Evolutionary conservation across 2,797 vertebrate species (phyloP).

Genomic region (Gallinago solitaria): DNA sequence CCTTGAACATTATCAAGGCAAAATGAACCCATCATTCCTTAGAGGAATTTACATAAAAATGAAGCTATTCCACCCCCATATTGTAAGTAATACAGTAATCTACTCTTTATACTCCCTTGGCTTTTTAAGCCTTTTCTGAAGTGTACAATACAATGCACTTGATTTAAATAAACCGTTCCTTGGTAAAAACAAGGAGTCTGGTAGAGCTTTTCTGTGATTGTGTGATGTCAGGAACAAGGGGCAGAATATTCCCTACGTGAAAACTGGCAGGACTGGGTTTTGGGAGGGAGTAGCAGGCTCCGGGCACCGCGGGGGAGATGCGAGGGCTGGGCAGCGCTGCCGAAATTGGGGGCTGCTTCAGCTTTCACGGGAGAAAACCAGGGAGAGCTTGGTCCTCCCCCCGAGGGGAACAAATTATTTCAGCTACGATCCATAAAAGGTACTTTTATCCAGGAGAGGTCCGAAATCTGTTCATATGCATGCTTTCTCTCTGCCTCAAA

Average conservation of each 20-base stretch:
- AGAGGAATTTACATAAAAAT: slow-evolving; percentile 51
- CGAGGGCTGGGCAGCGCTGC: background rate
- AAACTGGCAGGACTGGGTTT: background rate
- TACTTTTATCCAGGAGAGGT: background rate
- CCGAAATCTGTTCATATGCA: background rate
- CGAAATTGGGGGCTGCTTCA: background rate
- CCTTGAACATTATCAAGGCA: background rate
- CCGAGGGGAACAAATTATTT: background rate
- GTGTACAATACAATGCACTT: slow-evolving; percentile 50
- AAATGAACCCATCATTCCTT: slow-evolving; percentile 39
- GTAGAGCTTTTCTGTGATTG: background rate
- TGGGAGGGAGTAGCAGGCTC: background rate
- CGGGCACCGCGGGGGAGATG: background rate
- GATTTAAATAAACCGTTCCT: slow-evolving; percentile 60
- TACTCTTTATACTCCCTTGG: slow-evolving; percentile 50
- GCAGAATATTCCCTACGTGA: background rate
- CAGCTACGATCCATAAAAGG: background rate
- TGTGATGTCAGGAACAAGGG: background rate
- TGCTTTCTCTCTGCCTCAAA: background rate
- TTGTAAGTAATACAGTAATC: slow-evolving; percentile 60
- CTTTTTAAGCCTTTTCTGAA: slow-evolving; percentile 55
- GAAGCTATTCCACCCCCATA: slow-evolving; percentile 40
- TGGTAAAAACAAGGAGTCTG: slow-evolving; percentile 50
- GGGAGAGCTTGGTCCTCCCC: background rate
- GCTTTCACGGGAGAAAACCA: background rate